Percentiles rank a stretch among this genome's conserved stretches.
Evolutionary conservation across 2,113 vertebrate genomes (phyloP).

Genomic region (Oenanthe oenanthe): DNA sequence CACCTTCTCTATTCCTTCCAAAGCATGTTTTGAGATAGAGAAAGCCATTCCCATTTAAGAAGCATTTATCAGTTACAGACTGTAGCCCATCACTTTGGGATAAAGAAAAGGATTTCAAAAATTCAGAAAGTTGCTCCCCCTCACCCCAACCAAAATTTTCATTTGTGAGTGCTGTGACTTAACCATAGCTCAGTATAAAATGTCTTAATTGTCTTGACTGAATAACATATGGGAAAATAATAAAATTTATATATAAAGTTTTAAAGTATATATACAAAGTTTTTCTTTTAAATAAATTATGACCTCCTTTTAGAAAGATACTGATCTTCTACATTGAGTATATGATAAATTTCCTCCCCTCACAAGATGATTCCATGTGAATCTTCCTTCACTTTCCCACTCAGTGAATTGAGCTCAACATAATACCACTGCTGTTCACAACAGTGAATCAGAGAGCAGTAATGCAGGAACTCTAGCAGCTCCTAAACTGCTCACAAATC

Average conservation of each 20-base stretch:
- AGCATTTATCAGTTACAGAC: not conserved
- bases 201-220: not conserved
- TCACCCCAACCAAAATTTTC: not conserved
- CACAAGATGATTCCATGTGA: not conserved
- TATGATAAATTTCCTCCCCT: not conserved
- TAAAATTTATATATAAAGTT: not conserved
- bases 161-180: not conserved
- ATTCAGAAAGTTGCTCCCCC: not conserved
- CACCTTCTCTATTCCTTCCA: not conserved
- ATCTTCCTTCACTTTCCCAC: not conserved
- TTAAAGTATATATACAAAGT: not conserved
- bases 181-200: not conserved
- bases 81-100: not conserved
- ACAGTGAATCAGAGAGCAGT: not conserved
- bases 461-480: not conserved
- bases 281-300: not conserved
- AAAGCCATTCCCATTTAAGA: not conserved
- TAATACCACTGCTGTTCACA: not conserved
- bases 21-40: not conserved
- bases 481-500: not conserved
- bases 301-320: not conserved
- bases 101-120: not conserved
- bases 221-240: not conserved
- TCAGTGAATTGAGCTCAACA: not conserved
- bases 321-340: not conserved